These are phyloP conservation scores for Megaleporinus macrocephalus DNA, from an alignment of 2,113 vertebrate genomes.

Conservation along the genomic window DNA sequence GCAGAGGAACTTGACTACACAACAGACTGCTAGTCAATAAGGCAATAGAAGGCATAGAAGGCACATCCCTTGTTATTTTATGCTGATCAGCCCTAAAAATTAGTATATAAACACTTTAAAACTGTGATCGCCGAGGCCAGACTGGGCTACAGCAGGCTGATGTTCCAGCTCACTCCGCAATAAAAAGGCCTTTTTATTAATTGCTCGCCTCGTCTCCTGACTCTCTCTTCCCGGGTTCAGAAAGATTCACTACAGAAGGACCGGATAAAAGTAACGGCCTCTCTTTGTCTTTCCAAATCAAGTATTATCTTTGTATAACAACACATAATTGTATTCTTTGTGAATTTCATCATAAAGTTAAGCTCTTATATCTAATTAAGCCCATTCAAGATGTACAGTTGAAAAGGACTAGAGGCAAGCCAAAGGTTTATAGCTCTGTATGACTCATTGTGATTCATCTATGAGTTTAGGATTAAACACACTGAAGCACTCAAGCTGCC, in stretches of 20 bases:
- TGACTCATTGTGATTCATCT: slow-evolving; percentile 46
- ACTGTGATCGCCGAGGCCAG: too few relatives aligned
- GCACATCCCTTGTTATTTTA: too few relatives aligned
- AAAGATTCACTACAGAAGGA: not conserved
- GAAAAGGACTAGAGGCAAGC: slow-evolving; percentile 15
- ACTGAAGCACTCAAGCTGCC: slow-evolving; percentile 17
- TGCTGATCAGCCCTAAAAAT: too few relatives aligned
- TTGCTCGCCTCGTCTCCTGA: too few relatives aligned
- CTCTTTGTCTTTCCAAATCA: not conserved
- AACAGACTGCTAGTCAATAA: too few relatives aligned
- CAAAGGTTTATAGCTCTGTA: slow-evolving; percentile 23
- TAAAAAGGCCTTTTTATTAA: too few relatives aligned
- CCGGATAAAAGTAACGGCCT: not conserved
- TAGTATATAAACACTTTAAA: too few relatives aligned
- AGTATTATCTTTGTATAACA: not conserved
- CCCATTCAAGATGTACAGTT: slow-evolving; percentile 27
- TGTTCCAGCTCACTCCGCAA: too few relatives aligned
- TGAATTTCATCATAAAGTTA: not conserved
- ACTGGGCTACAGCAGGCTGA: too few relatives aligned
- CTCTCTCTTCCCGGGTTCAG: too few relatives aligned
- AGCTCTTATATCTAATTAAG: slow-evolving; percentile 14
- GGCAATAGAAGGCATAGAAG: too few relatives aligned
- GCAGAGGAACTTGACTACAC: too few relatives aligned
- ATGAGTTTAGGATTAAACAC: slow-evolving; percentile 46
- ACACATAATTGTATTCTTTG: not conserved